Evolutionary conservation across 2,797 vertebrate genomes (phyloP).

Genomic region (Hipposideros larvatus): DNA sequence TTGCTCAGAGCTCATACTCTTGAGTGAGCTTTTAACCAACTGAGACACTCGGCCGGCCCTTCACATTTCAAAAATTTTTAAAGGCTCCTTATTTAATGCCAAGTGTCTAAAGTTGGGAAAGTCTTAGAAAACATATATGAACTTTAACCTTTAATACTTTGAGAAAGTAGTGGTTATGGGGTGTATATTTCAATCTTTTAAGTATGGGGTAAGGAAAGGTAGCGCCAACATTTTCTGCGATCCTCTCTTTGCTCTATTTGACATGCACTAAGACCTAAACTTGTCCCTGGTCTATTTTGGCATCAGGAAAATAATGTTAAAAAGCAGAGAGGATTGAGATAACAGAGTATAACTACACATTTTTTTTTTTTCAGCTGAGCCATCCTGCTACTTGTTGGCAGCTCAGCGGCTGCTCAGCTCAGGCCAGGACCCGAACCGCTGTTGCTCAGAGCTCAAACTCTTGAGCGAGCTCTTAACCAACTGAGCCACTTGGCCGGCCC

Average conservation of each 20-base stretch:
- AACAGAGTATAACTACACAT: background rate
- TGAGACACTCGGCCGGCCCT: too few species aligned
- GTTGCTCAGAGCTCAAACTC: too few species aligned
- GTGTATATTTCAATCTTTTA: background rate
- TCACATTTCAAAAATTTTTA: too few species aligned
- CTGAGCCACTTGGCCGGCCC: too few species aligned
- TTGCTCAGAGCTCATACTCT: too few species aligned
- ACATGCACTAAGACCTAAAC: background rate
- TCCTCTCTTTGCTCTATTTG: background rate
- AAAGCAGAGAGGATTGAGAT: background rate
- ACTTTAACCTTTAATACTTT: background rate
- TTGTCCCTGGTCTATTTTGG: background rate
- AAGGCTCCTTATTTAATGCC: background rate
- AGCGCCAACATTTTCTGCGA: fast-evolving
- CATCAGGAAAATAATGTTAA: background rate
- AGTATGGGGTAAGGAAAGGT: background rate
- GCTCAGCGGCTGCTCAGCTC: too few species aligned
- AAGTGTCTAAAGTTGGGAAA: background rate
- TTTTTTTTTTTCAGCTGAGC: too few species aligned
- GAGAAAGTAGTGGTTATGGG: background rate
- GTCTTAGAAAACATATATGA: background rate
- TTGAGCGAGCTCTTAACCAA: too few species aligned
- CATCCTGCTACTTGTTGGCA: too few species aligned
- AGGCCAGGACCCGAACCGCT: too few species aligned
- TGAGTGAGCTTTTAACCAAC: too few species aligned